A percentile compares a stretch with the other conserved stretches of the same genome.
phyloP scores from a whole-genome alignment of 2,113 vertebrate genomes.

The Oryzias melastigma region DNA sequence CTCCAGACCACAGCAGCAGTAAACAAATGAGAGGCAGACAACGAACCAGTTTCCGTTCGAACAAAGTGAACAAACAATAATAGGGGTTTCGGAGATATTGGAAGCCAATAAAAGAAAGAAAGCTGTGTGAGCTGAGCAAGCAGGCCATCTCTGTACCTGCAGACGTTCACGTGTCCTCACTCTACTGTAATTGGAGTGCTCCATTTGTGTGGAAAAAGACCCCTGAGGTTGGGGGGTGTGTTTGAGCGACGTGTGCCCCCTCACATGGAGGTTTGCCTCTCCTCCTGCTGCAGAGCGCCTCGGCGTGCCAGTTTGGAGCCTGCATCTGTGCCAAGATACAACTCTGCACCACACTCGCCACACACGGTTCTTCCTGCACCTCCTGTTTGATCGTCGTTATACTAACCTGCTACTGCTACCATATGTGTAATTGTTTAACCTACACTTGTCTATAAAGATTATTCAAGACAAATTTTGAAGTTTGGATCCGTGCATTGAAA shows the following conservation, averaged over 20 bases:
- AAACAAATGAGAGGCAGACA: conserved; percentile 14
- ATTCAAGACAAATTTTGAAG: too few relatives aligned
- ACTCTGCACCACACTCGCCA: conserved; percentile 49
- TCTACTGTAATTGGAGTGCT: neutral
- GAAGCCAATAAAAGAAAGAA: too few relatives aligned
- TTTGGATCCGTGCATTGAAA: too few relatives aligned
- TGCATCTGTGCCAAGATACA: conserved; percentile 46
- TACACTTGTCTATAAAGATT: too few relatives aligned
- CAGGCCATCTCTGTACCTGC: neutral
- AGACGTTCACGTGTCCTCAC: too few relatives aligned
- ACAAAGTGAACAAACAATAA: conserved; percentile 3
- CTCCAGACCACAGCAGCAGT: conserved; percentile 21
- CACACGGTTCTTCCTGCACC: conserved; percentile 49
- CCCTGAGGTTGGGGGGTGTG: conserved; percentile 6
- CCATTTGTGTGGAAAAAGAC: neutral
- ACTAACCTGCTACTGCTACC: neutral
- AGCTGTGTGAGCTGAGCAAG: too few relatives aligned
- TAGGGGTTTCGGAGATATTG: too few relatives aligned
- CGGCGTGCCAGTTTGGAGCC: conserved; percentile 7
- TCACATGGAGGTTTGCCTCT: conserved; percentile 30
- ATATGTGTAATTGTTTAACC: too few relatives aligned
- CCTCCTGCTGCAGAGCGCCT: conserved; percentile 23
- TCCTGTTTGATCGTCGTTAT: conserved; percentile 31
- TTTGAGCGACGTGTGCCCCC: neutral
- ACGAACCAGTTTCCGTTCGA: neutral